Base-by-base conservation (phyloP, 2,113 vertebrate genomes). In the Dasyprocta punctata region DNA sequence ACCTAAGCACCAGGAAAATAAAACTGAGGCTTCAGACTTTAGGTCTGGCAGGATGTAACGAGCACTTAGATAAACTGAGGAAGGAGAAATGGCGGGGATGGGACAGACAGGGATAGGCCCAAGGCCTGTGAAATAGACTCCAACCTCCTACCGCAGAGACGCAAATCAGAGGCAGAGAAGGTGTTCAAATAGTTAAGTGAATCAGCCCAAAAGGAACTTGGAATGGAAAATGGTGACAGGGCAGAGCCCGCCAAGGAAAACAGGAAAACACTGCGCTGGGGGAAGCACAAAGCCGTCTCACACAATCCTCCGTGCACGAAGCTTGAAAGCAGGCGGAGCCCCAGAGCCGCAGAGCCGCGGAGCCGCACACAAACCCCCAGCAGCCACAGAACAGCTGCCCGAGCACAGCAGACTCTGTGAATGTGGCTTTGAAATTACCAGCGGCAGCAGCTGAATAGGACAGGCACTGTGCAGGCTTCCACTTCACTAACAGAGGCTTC, bases 361-460 rank as follows among this genome's bases (percentile, higher is more conserved):
- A 54, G 95, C 86, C 38, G 13, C 89, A 78, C 86, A 67, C 85
- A 89, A 89, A 94, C 91, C 85, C 61, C 83, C 56, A 9, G 85
- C 69, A 96, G 94, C 92, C 94, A 60, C 92, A 61, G 16, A 96
- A 75, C 95, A 92, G 97, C 96, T 71, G 96, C 87, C 90, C 49
- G 75, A 54, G 94, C 92, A 38, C 36, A 95, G 95, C 95, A 67
- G 86, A 88, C 93, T 78, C 92, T 90, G 95, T 67, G 97, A 96
- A 94, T 94, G 93, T 41, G 96, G 77, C 96, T 98, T 97, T 95
- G 97, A 97, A 98, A 96, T 93, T 78, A 97, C 93, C 89, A 86
- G 92, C 38, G 63, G 92, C 49, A 94, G 94, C 96, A 97, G 96
- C 92, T 95, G 92, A 97, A 97, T 82, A 95, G 94, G 63, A 92